Base-by-base conservation (phyloP, 2,113 vertebrate genomes). In the Asarcornis scutulata region DNA sequence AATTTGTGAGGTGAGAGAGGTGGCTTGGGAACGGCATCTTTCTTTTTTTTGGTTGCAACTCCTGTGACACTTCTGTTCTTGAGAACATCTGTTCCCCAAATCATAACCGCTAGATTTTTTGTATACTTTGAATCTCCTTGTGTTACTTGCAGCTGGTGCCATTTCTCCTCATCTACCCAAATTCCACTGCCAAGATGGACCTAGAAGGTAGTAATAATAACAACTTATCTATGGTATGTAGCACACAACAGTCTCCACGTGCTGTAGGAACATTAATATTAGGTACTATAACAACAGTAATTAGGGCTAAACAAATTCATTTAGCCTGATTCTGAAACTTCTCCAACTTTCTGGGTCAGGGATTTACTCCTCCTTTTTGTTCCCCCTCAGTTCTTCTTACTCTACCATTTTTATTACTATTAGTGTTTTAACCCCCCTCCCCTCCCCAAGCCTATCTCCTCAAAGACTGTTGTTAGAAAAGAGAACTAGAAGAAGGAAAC, bases 71-170 rank as follows among this genome's bases (percentile, higher is more conserved):
- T 99, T 92, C 99, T 99, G 97, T 99, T 99, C 98, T 99, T 99
- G 82, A 99, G 98, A 95, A 99, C 99, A 98, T 99, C 99, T 88
- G 99, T 99, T 96, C 99, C 99, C 99, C 99, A 99, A 97, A 99
- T 99, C 99, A 99, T 99, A 87, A 99, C 99, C 67, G 99, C 99
- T 97, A 99, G 98, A 98, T 99, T 99, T 98, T 99, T 99, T 95
- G 99, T 99, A 98, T 99, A 99, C 98, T 99, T 99, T 95, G 99
- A 99, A 97, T 99, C 99, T 97, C 99, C 99, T 98, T 99, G 99
- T 96, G 99, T 99, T 83, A 99, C 98, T 98, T 99, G 99, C 73
- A 99, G 98, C 97, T 99, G 99, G 97, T 99, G 99, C 99, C 99
- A 99, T 97, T 99, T 99, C 98, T 99, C 99, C 94, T 99, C 99